Evolutionary conservation across 2,113 vertebrate genomes (phyloP), one percentile per base, ranked within the genome.

Genomic region (Scalopus aquaticus): DNA sequence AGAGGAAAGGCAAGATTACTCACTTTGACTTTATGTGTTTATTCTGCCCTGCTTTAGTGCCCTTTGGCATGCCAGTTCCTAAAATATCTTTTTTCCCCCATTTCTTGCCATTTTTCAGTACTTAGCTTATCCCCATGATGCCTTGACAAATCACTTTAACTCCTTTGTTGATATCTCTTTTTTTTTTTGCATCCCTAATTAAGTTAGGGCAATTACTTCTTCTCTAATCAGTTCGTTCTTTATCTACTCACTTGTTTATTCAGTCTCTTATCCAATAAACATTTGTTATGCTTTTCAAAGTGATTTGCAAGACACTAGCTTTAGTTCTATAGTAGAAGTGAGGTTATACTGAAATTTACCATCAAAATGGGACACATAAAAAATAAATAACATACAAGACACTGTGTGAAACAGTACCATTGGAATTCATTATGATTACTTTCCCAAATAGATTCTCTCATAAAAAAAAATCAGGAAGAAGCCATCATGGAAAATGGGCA

Each of bases 161-260:
- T 5, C 20, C 9, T 87, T 85, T 64, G 76, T 91, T 90, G 6
- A 7, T 69, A 9, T 87, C 67, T 87, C 67, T 16, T 4, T 91
- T 83, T 49, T 84, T 80, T 90, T n/a, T n/a, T n/a, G 26, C 7
- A 37, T 76, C 91, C 49, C n/a, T 58, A 46, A 17, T 42, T 6
- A 15, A 65, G 39, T 26, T 82, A 78, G 44, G 7, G 26, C 73
- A 90, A 67, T 72, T 46, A 67, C 5, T 4, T 64, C 7, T 93
- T 94, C 7, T 56, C 12, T 90, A 88, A 65, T 70, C 5, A 73
- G 90, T 93, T 80, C 20, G 51, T 88, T 93, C 20, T 90, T 94
- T 79, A 65, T 64, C n/a, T 15, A 73, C 19, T 51, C 8, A 79
- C 44, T 89, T 39, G 81, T 51, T 51, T 51, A 51, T 51, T 51